Base-by-base conservation (phyloP, 2,113 vertebrate genomes). In the Chlamydotis undulata region DNA sequence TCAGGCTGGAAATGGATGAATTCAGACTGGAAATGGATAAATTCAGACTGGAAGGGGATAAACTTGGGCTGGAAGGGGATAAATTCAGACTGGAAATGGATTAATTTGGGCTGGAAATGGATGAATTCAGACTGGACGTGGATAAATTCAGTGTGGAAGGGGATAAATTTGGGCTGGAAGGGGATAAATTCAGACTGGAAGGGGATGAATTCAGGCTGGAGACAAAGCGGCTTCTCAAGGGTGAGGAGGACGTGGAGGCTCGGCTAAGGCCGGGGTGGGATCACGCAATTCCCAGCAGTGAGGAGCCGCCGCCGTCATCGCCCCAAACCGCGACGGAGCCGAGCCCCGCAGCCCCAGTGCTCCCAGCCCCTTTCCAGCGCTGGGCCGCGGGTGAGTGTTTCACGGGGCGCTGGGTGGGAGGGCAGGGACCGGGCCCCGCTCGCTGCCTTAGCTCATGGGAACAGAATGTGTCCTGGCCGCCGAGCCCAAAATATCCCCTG, bases 271-370 rank as follows among this genome's bases (percentile, higher is more conserved):
- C 14, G 41, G 41, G 4, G 0, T 35, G 57, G 57, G 35, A 56
- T 31, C 41, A 3, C 21, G 1, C 39, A 0, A 12, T 29, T n/a
- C 35, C 50, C 64, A 23, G 37, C 0, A 0, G 12, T 4, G 25
- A 57, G 64, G 41, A 50, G 77, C 41, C 41, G 6, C 41, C 41
- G 59, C 65, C 1, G 1, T 4, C 22, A 28, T 39, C 39, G 6
- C 39, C 29, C 12, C 2, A 2, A 26, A 4, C 29, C 41, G 41
- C 0, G 22, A 31, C 1, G 41, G 24, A 25, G 7, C 4, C 29
- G 55, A 76, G 14, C 35, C 39, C 41, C 1, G 2, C 64, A 9
- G 25, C 26, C 43, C 65, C 59, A 23, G 14, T 8, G 24, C 43
- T 25, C 60, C 60, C 59, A 47, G 39, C 2, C 33, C 7, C 24